phyloP scores from a whole-genome alignment of 2,113 vertebrate genomes.

The Phaetusa simplex region DNA sequence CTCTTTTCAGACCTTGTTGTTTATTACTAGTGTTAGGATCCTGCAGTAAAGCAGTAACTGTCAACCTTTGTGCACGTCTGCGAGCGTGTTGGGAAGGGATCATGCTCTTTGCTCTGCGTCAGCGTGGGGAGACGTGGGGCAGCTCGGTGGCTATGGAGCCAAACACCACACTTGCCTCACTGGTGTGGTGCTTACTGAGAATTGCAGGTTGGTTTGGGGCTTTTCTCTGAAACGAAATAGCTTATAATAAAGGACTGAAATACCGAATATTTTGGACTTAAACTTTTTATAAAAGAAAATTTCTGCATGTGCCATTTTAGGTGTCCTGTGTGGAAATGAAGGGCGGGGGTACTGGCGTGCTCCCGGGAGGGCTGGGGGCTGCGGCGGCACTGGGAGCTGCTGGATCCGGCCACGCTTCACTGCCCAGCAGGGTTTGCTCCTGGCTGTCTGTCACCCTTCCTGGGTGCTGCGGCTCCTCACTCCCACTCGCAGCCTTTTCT shows the following conservation, averaged over 20 bases:
- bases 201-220: rapidly evolving
- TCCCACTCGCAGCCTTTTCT: slow-evolving; percentile 20
- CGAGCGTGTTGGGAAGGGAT: rapidly evolving
- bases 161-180: rapidly evolving
- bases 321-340: not conserved
- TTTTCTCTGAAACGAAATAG: not conserved
- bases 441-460: not conserved
- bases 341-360: rapidly evolving
- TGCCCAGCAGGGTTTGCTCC: not conserved
- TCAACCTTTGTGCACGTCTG: not conserved
- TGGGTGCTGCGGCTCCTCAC: not conserved
- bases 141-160: not conserved
- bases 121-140: rapidly evolving
- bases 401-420: rapidly evolving
- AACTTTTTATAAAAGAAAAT: rapidly evolving
- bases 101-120: rapidly evolving
- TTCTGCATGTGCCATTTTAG: rapidly evolving
- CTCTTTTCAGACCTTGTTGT: not conserved
- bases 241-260: not conserved
- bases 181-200: rapidly evolving
- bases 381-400: not conserved
- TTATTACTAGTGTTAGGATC: not conserved
- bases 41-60: not conserved
- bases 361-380: not conserved
- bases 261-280: rapidly evolving